Evolutionary conservation across 1,140 invertebrate species (phyloP).

Genomic region (Matsumurasca onukii): DNA sequence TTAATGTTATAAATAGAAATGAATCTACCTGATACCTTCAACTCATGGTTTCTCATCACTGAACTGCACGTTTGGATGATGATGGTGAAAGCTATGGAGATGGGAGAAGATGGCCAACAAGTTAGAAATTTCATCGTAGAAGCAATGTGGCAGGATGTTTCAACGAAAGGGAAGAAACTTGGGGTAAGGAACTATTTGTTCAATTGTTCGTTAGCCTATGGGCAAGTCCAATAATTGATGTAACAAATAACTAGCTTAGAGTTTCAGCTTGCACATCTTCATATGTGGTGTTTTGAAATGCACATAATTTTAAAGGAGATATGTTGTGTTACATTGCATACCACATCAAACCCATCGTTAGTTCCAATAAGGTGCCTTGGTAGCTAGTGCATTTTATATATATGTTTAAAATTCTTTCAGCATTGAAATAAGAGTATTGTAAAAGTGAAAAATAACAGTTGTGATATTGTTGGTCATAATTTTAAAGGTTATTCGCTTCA

Average conservation of each 20-base stretch:
- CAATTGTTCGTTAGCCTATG: neutral
- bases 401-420: neutral
- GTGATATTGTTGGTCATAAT: too few species aligned
- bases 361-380: neutral
- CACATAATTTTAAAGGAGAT: too few species aligned
- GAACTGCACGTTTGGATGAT: constrained; percentile 87
- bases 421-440: neutral
- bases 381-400: neutral
- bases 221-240: neutral
- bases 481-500: too few species aligned
- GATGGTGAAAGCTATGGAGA: constrained; percentile 68
- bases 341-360: neutral
- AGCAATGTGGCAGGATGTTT: constrained; percentile 81
- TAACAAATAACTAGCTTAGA: neutral
- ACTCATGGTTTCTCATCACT: constrained; percentile 80
- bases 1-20: too few species aligned
- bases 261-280: too few species aligned
- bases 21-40: constrained; percentile 73
- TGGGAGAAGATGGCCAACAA: constrained; percentile 67
- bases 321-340: neutral
- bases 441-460: too few species aligned
- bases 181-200: constrained; percentile 55
- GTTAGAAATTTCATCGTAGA: constrained; percentile 72
- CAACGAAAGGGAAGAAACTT: constrained; percentile 66
- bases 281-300: too few species aligned